Base-by-base conservation (phyloP, 2,113 vertebrate species). In the Pampusana beccarii region DNA sequence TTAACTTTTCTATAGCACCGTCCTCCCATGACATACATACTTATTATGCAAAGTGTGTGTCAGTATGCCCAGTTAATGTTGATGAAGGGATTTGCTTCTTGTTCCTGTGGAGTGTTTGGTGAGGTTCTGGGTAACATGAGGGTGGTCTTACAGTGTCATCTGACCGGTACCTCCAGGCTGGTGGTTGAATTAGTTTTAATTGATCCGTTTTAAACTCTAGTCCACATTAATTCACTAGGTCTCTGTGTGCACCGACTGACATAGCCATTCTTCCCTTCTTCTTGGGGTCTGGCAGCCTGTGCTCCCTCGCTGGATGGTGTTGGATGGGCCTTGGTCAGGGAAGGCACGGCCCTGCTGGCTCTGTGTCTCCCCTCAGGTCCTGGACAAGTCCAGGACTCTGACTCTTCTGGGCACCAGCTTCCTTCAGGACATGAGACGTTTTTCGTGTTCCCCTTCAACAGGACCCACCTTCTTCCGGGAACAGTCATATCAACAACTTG, bases 11-110 rank as follows among this genome's bases (percentile, higher is more conserved):
- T 38, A 11, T 42, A 31, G 28, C 29, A 60, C 8, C 17, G 33
- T 61, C 20, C 11, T 77, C 34, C 54, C 4, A 2, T 18, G 10
- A 11, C 15, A 7, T 36, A 54, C 0, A 0, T 21, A n/a, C n/a
- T 33, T 86, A 7, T 80, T 57, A 34, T 26, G 8, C 9, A 70
- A 86, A 61, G 3, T 8, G 3, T 44, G 14, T 73, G 25, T 19
- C 61, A 16, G 33, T 46, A 56, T n/a, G 10, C 36, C 21, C 53
- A 38, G 50, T 9, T 50, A 38, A 31, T 70, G 93, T 24, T 78
- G 46, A 17, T 71, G 11, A 36, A 69, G 20, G 7, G 28, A 54
- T 85, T 79, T 79, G 3, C 10, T 19, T 56, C 34, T 25, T 79
- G 5, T 14, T 81, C 17, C 65, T 21, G 10, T 34, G 40, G 3